phyloP scores from a whole-genome alignment of 2,888 invertebrate species.

The Hydriomena furcata region DNA sequence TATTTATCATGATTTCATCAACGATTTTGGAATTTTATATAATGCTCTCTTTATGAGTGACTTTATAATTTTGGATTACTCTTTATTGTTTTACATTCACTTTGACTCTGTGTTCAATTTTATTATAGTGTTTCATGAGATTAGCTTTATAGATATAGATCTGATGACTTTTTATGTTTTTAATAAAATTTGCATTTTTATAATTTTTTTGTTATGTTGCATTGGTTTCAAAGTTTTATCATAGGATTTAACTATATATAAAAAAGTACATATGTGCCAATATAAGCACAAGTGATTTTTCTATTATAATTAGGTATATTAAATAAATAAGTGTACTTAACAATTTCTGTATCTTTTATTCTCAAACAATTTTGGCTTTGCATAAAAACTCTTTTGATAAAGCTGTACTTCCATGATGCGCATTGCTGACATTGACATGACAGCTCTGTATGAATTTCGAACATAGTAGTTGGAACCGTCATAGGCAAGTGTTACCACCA shows the following conservation, averaged over 20 bases:
- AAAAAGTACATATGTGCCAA: slow-evolving; percentile 27
- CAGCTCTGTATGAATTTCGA: too few relatives aligned
- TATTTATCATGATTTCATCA: too few relatives aligned
- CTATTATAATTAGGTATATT: slow-evolving; percentile 4
- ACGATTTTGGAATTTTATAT: too few relatives aligned
- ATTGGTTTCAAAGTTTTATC: slow-evolving; percentile 12
- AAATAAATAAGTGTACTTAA: slow-evolving; percentile 22
- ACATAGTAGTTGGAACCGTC: too few relatives aligned
- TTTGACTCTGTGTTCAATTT: slow-evolving; percentile 29
- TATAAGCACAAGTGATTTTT: slow-evolving; percentile 14
- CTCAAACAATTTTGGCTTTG: not conserved
- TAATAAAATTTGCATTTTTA: slow-evolving; percentile 33
- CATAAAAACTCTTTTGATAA: too few relatives aligned
- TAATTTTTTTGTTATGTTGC: slow-evolving; percentile 27
- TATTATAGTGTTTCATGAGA: slow-evolving; percentile 28
- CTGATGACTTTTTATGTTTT: slow-evolving; percentile 36
- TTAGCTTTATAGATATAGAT: slow-evolving; percentile 31
- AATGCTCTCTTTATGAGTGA: not conserved
- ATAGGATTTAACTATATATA: slow-evolving; percentile 10
- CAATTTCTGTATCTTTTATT: not conserved
- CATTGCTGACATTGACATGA: too few relatives aligned
- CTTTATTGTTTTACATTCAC: slow-evolving; percentile 18
- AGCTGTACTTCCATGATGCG: too few relatives aligned
- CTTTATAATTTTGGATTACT: not conserved
- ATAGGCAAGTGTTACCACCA: too few relatives aligned